Percentiles rank a stretch among this genome's conserved stretches.
Conservation (phyloP, 92 coral and sea anemone species). For the Palythoa heliodiscus region DNA sequence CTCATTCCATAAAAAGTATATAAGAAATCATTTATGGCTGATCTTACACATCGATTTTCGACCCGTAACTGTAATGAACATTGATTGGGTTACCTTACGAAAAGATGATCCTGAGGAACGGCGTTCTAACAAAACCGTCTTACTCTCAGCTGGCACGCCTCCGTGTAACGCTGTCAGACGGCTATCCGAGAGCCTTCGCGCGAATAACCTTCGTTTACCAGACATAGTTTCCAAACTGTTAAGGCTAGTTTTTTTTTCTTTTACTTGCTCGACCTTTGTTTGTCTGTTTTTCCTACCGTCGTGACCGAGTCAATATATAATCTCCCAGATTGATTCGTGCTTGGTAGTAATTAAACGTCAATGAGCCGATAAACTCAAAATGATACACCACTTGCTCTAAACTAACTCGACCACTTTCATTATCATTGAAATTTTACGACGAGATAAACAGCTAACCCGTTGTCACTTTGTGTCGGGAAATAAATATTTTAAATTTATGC, state of each 20-base stretch:
- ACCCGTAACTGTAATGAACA: background rate
- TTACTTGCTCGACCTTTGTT: background rate
- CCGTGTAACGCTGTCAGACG: background rate
- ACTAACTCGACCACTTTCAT: background rate
- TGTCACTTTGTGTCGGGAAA: background rate
- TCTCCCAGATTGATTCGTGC: constrained; percentile 13
- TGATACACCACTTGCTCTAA: background rate
- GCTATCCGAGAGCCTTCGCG: constrained; percentile 38
- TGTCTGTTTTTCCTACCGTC: background rate
- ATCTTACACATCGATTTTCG: background rate
- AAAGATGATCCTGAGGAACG: constrained; percentile 9
- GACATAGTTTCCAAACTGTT: background rate
- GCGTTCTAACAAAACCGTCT: background rate
- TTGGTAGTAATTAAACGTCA: constrained; percentile 4
- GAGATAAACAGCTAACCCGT: background rate
- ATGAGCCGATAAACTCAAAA: constrained; percentile 8
- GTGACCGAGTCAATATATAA: constrained; percentile 32
- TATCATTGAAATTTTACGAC: background rate
- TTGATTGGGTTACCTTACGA: background rate
- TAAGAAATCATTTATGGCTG: background rate
- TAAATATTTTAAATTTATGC: background rate
- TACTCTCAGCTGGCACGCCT: background rate
- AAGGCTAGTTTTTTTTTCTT: background rate
- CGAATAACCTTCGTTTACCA: constrained; percentile 25
- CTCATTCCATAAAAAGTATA: background rate